Percentiles rank a stretch among this genome's conserved stretches.
Conservation (phyloP, 2,888 invertebrate species). For the Ephialtes manifestator region DNA sequence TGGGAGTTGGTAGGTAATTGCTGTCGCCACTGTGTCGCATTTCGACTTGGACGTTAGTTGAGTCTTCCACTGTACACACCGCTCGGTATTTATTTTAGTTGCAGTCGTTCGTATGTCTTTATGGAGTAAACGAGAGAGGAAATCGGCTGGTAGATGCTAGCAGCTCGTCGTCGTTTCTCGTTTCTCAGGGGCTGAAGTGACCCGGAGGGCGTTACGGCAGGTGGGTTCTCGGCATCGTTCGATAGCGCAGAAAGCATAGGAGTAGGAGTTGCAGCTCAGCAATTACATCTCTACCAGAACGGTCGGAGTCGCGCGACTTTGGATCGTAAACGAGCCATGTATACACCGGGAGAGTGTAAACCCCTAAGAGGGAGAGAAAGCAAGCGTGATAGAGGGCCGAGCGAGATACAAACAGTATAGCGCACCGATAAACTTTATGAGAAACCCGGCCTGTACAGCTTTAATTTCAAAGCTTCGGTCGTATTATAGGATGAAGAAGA, state of each 20-base stretch:
- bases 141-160: neutral
- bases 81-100: slow-evolving; percentile 24
- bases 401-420: slow-evolving; percentile 1
- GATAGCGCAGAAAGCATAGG: slow-evolving; percentile 14
- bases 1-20: slow-evolving; percentile 22
- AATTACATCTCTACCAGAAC: slow-evolving; percentile 35
- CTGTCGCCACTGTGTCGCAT: slow-evolving; percentile 34
- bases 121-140: slow-evolving; percentile 14
- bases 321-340: slow-evolving; percentile 39
- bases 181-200: neutral
- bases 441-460: slow-evolving; percentile 19
- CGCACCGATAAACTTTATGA: slow-evolving; percentile 30
- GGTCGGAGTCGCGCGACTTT: neutral
- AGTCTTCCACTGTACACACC: neutral
- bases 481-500: neutral
- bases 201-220: slow-evolving; percentile 2
- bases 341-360: slow-evolving; percentile 21
- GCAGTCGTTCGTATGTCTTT: slow-evolving; percentile 25
- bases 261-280: slow-evolving; percentile 18
- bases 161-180: slow-evolving; percentile 19
- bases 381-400: neutral
- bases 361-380: slow-evolving; percentile 3
- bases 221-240: slow-evolving; percentile 13
- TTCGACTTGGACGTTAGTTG: slow-evolving; percentile 20
- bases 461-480: slow-evolving; percentile 28